Base-by-base conservation (phyloP, 2,113 vertebrate species). In the Protobothrops flavoviridis region DNA sequence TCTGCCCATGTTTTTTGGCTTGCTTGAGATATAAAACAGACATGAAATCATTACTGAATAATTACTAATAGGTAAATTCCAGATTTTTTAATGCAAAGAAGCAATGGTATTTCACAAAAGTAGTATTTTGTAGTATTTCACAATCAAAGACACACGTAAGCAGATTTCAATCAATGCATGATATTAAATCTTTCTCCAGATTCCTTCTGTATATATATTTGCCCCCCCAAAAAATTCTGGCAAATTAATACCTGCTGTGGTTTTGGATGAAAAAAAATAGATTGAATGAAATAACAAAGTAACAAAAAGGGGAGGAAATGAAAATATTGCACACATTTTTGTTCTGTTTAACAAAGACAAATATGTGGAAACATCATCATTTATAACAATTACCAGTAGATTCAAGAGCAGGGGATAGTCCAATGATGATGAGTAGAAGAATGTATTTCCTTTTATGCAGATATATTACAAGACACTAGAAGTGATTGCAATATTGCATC, bases 131-230 rank as follows among this genome's bases (percentile, higher is more conserved):
- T 74, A 93, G 91, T 56, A 91, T 89, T 94, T 95, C 91, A 91
- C 85, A 96, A 96, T 97, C 97, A 97, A 96, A 95, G 93, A 5
- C 85, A 81, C 85, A 94, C 91, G 96, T 89, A 96, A 95, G 92
- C 9, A 97, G 95, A 97, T 59, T 26, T 29, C 91, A 95, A 96
- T 97, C 94, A 91, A 97, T 96, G 92, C 1, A 93, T 93, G 33
- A 95, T 95, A 81, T 95, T 94, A 97, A 97, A 96, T 94, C 90
- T 26, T 85, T 96, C 74, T 95, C 69, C n/a, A 90, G n/a, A 33
- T 90, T 96, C 92, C 94, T 94, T 97, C 90, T 92, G 90, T 89
- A 95, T 96, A 97, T 96, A 95, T 94, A 97, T 96, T 95, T 96
- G 88, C 94, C 96, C 96, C 26, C 24, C 21, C 33, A 2, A 85